These are phyloP conservation scores for Julus scanicus DNA, from an alignment of 2,888 invertebrate genomes.

Conservation along the genomic window DNA sequence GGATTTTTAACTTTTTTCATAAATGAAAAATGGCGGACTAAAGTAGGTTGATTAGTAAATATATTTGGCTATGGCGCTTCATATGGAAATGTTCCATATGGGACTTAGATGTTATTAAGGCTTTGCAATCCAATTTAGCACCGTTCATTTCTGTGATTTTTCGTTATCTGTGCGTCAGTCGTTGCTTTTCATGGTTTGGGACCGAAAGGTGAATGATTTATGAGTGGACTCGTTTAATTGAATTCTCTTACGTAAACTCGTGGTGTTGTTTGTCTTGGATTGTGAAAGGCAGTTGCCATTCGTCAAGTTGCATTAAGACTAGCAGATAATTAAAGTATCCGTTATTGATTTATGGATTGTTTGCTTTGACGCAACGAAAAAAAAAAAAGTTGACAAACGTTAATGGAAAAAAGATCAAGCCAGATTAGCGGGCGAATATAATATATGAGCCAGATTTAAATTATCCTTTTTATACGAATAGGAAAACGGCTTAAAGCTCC, in stretches of 20 bases:
- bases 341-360: conserved; percentile 52
- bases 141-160: conserved; percentile 39
- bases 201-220: conserved; percentile 49
- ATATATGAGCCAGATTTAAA: conserved; percentile 41
- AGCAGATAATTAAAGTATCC: conserved; percentile 44
- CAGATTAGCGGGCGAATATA: conserved; percentile 43
- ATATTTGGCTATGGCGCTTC: not conserved
- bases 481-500: conserved; percentile 12
- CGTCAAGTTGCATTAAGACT: conserved; percentile 51
- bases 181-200: conserved; percentile 35
- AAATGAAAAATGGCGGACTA: not conserved
- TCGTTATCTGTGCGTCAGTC: conserved; percentile 26
- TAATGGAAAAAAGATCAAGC: conserved; percentile 50
- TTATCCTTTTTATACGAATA: conserved; percentile 37
- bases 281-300: conserved; percentile 52
- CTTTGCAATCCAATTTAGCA: not conserved
- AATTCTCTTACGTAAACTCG: conserved; percentile 50
- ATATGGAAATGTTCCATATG: not conserved
- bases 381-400: conserved; percentile 51
- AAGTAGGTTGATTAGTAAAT: not conserved
- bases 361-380: conserved; percentile 8
- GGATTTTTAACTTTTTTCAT: no score
- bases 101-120: not conserved
- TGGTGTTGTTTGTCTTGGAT: conserved; percentile 54
- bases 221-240: conserved; percentile 51